Evolutionary conservation across 2,888 invertebrate genomes (phyloP), one percentile per base, ranked within the genome.

Genomic region (Cephalotes varians): DNA sequence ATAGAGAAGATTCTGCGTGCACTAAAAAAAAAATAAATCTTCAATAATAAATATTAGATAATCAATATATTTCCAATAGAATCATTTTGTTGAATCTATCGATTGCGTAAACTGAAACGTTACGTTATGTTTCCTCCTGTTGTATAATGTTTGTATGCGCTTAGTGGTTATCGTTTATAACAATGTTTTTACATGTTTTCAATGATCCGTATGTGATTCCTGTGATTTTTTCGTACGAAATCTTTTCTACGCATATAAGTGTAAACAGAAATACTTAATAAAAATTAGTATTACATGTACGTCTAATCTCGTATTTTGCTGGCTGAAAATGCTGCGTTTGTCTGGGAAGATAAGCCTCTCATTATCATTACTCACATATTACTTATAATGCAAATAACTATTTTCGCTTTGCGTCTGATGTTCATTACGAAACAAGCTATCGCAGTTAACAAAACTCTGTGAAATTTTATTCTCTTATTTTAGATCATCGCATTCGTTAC

Each of bases 231-330:
- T 72, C n/a, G 9, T 0, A 28, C 10, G 6, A 10, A 28, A 28
- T 71, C 58, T 72, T 28, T 15, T 18, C 0, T n/a, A 31, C 1
- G n/a, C 28, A 47, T 18, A 47, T 40, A 40, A 12, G 12, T 12
- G 40, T 7, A 40, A 40, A 15, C 5, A 60, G n/a, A 15, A 12
- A n/a, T 10, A 37, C 34, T 58, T 65, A 34, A 10, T 21, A 71
- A 71, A 71, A 54, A 65, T 71, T 21, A 18, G 15, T 10, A 15
- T 18, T 71, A 71, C 51, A 71, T 71, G 69, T 37, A 25, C 15
- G 1, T 69, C 0, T 51, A 34, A 69, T n/a, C 67, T 34, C 18
- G 18, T 51, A 18, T 71, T 51, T 71, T 71, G 34, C 21, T 40
- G 1, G 64, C 10, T 64, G 37, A 40, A 64, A 25, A 9, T 40